Evolutionary conservation across 2,113 vertebrate species (phyloP).

Genomic region (Triplophysa tibetana): DNA sequence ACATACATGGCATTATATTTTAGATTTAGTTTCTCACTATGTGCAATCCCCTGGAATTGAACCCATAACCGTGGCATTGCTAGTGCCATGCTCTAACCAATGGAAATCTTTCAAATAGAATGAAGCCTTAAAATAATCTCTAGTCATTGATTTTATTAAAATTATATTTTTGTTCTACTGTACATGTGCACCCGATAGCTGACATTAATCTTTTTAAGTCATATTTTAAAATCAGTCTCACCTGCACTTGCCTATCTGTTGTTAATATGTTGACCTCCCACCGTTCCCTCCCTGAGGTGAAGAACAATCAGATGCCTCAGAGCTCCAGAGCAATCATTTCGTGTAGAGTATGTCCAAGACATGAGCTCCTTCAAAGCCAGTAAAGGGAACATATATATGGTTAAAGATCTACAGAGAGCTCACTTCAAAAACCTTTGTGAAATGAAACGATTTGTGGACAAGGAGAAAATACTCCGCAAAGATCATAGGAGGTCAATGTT

Average conservation of each 20-base stretch:
- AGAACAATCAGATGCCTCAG: constrained; percentile 15
- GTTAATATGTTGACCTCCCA: background rate
- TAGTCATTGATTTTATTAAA: background rate
- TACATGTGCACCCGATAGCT: background rate
- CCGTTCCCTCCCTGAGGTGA: constrained; percentile 26
- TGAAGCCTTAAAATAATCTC: background rate
- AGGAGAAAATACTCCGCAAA: constrained; percentile 16
- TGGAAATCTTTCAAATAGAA: too few relatives aligned
- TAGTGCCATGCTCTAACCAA: too few relatives aligned
- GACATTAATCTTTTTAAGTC: background rate
- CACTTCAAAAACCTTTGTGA: constrained; percentile 34
- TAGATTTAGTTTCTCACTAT: too few relatives aligned
- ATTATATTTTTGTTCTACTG: background rate
- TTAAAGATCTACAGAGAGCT: constrained; percentile 24
- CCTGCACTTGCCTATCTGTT: background rate
- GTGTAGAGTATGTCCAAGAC: background rate
- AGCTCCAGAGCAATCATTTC: constrained; percentile 11
- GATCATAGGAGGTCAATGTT: constrained; percentile 42
- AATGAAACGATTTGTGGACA: constrained; percentile 27
- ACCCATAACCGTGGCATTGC: too few relatives aligned
- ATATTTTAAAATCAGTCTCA: background rate
- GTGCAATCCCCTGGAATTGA: too few relatives aligned
- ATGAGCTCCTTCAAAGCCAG: constrained; percentile 7
- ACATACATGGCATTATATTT: too few relatives aligned
- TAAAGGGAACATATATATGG: background rate